phyloP scores from a whole-genome alignment of 2,113 vertebrate genomes.

The Natator depressus region DNA sequence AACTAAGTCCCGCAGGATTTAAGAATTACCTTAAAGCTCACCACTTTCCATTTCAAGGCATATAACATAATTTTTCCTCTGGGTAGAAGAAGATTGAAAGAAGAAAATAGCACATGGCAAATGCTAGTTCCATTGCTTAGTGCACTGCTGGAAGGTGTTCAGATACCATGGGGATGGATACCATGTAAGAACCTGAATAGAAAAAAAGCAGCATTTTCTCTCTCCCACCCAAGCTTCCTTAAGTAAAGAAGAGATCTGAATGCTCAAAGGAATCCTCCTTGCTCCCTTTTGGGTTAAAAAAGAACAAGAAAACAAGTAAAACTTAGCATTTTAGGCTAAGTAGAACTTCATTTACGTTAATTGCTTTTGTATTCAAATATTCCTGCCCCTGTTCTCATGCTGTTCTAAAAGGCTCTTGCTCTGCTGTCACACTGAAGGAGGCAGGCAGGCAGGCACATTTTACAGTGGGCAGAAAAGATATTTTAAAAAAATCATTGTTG shows the following conservation, averaged over 20 bases:
- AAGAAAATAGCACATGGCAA: background rate
- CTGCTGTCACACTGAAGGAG: background rate
- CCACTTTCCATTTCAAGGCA: background rate
- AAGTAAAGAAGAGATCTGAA: background rate
- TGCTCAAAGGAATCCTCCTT: background rate
- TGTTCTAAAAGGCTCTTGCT: background rate
- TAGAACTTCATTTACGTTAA: background rate
- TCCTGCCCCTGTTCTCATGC: background rate
- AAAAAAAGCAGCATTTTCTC: accelerated
- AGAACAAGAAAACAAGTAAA: background rate
- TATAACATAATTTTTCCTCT: background rate
- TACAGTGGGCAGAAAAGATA: background rate
- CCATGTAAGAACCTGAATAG: background rate
- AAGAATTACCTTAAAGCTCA: background rate
- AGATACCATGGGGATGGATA: background rate
- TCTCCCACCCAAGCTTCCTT: accelerated
- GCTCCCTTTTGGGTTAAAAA: background rate
- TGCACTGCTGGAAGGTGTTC: background rate
- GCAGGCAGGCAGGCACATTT: background rate
- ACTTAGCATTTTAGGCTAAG: background rate
- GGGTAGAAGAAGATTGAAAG: background rate
- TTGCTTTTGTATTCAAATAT: background rate
- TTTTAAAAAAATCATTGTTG: conserved; percentile 22
- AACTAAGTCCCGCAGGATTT: background rate
- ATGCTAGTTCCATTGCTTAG: background rate